Evolutionary conservation across 2,113 vertebrate species (phyloP), one percentile per base, ranked within the genome.

Genomic region (Phylloscopus trochilus): DNA sequence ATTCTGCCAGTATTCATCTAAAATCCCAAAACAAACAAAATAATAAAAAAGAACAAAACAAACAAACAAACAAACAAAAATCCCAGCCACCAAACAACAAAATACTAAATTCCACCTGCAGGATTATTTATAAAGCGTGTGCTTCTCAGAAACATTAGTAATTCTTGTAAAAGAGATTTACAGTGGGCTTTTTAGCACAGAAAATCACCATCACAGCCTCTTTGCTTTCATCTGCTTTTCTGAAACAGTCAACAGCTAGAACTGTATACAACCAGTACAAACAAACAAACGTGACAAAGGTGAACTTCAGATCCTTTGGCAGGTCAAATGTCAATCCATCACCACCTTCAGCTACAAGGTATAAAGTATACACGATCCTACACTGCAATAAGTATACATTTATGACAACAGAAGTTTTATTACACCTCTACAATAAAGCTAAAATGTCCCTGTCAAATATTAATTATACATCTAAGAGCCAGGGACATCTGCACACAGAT

Each of bases 1-100:
- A 97, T 99, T 99, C 97, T 99, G 99, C 99, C 99, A 99, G 96
- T 99, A 99, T 92, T 99, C 99, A 67, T 99, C 99, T 99, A 82
- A 52, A 39, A 58, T 72, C 22, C 62, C 51, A 39, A 69, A 77
- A 13, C 15, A 77, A 78, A 52, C 14, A 43, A 58, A 78, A 4
- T 13, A 59, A 24, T 62, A 13, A 62, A 44, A 44, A 62, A n/a
- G 1, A 68, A 49, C 2, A 49, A 67, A 73, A 9, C 27, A 3
- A 44, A 41, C 10, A 41, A 41, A 41, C 39, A 41, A 41, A 41
- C 39, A 41, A 60, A 31, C 43, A 24, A 4, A 43, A 43, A 21
- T 5, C 30, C 9, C 33, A 74, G 19, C 8, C 15, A 17, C 11
- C 15, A 41, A n/a, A 8, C 20, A 77, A 73, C 4, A 33, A 68